phyloP scores from a whole-genome alignment of 2,888 invertebrate species.

The Clusia tigrina region DNA sequence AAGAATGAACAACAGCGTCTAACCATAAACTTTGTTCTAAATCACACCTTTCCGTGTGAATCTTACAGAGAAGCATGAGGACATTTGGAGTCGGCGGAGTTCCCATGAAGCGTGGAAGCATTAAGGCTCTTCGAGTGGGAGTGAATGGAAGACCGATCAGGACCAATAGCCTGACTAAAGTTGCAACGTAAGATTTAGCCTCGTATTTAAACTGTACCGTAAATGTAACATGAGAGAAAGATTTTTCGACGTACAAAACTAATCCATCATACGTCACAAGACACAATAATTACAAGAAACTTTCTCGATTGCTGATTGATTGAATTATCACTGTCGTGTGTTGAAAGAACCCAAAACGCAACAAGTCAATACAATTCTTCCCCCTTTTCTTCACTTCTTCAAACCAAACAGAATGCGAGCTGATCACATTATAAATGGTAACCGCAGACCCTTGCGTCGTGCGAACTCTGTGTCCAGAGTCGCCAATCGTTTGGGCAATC shows the following conservation, averaged over 20 bases:
- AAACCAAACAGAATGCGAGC: slow-evolving; percentile 62
- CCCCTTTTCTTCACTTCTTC: slow-evolving; percentile 39
- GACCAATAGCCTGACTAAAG: slow-evolving; percentile 58
- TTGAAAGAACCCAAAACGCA: not conserved
- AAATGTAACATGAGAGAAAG: slow-evolving; percentile 29
- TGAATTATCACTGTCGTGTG: not conserved
- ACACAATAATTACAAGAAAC: slow-evolving; percentile 17
- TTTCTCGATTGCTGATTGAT: slow-evolving; percentile 26
- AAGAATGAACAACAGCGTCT: slow-evolving; percentile 34
- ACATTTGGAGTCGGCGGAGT: slow-evolving; percentile 45
- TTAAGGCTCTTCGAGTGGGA: slow-evolving; percentile 58
- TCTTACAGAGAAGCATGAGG: slow-evolving; percentile 65
- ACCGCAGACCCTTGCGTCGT: slow-evolving; percentile 46
- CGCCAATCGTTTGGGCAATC: slow-evolving; percentile 51
- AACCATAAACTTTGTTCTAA: slow-evolving; percentile 40
- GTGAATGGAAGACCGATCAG: slow-evolving; percentile 59
- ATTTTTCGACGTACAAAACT: slow-evolving; percentile 9
- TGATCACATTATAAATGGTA: slow-evolving; percentile 52
- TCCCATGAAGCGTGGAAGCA: slow-evolving; percentile 49
- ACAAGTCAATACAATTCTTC: slow-evolving; percentile 18
- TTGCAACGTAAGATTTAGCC: slow-evolving; percentile 63
- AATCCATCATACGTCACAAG: slow-evolving; percentile 10
- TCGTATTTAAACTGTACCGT: slow-evolving; percentile 27
- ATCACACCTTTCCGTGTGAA: slow-evolving; percentile 47
- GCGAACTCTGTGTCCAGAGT: slow-evolving; percentile 50